Evolutionary conservation across 2,113 vertebrate species (phyloP), one percentile per base, ranked within the genome.

Genomic region (Orycteropus afer): DNA sequence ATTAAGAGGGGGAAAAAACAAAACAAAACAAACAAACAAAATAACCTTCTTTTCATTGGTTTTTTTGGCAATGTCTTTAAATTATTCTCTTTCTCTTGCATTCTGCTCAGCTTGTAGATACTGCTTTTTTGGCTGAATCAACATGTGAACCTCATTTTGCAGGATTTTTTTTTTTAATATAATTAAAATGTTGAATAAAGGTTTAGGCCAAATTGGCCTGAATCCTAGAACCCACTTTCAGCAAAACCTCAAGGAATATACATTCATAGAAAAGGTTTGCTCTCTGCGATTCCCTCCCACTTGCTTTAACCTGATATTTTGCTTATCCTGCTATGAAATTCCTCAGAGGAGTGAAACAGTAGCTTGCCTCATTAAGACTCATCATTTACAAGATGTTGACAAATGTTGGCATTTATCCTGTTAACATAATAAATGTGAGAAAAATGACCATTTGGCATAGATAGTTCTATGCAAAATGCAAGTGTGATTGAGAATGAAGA

Each of bases 301-400:
- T 98, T 98, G 97, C 91, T 97, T 98, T 98, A 98, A 98, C 98
- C 97, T 98, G 98, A 96, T 98, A 98, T 98, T 98, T 98, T 98
- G 97, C 98, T 98, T 98, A 98, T 98, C 98, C 98, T 98, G 97
- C 98, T 98, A 98, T 93, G 97, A 98, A 96, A 98, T 98, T 98
- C 96, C 98, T 98, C 97, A 91, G 98, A 98, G 98, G 97, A 98
- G 98, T 96, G 96, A 98, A 98, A 98, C 96, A 97, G 97, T 98
- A 98, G 98, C 98, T 98, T 98, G 98, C 97, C 98, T 98, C 98
- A 99, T 99, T 99, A 98, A 98, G 98, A 96, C 97, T 98, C 98
- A 98, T 98, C 98, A 98, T 98, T 98, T 98, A 98, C 98, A 98
- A 98, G 98, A 98, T 98, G 98, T 98, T 98, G 98, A 99, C 98